Evolutionary conservation across 2,797 vertebrate species (phyloP).

Genomic region (Acestrorhynchus altus): DNA sequence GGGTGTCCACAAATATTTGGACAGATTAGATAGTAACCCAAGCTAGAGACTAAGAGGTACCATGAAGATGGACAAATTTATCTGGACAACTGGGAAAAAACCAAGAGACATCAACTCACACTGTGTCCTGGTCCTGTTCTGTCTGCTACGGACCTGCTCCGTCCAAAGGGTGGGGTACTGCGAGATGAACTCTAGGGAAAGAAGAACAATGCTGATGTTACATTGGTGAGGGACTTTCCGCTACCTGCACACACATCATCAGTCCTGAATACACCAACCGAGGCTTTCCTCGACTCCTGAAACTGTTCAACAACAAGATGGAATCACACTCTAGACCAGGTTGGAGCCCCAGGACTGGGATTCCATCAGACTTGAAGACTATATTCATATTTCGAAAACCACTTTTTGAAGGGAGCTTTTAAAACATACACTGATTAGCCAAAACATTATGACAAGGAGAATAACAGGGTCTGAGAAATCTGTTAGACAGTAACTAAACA

Average conservation of each 20-base stretch:
- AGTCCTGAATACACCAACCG: conserved; percentile 17
- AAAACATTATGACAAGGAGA: too few species aligned
- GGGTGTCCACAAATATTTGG: too few species aligned
- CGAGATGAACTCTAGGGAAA: conserved; percentile 86
- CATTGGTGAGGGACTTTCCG: not conserved
- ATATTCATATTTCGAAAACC: too few species aligned
- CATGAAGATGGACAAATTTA: too few species aligned
- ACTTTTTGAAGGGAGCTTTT: too few species aligned
- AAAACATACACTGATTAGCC: not conserved
- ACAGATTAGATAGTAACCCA: too few species aligned
- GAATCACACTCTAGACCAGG: not conserved
- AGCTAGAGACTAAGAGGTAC: too few species aligned
- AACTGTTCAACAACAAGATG: not conserved
- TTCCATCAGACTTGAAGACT: not conserved
- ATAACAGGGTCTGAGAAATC: too few species aligned
- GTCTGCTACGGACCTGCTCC: conserved; percentile 92
- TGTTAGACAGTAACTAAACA: too few species aligned
- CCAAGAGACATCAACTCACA: conserved; percentile 76
- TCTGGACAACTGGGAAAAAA: conserved; percentile 11
- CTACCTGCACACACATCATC: not conserved
- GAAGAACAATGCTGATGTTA: conserved; percentile 38
- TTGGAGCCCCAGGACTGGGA: too few species aligned
- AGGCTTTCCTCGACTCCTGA: conserved; percentile 61
- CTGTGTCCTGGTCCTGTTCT: conserved; percentile 91
- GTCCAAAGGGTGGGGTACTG: conserved; percentile 95